A percentile compares a stretch with the other conserved stretches of the same genome.
phyloP scores from a whole-genome alignment of 2,113 vertebrate genomes.

The Melospiza georgiana region DNA sequence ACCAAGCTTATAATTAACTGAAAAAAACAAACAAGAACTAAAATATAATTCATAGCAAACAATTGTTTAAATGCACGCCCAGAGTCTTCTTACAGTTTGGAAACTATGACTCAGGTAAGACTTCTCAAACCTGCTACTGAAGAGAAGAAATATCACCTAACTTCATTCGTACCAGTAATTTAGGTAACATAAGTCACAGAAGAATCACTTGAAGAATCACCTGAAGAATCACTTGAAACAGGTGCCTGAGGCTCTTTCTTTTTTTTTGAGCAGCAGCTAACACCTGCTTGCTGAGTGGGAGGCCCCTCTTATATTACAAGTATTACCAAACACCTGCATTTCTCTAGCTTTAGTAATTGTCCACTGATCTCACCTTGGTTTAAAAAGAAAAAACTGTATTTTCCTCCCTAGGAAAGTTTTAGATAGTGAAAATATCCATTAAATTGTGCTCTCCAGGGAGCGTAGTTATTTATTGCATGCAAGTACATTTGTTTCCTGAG shows the following conservation, averaged over 20 bases:
- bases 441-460: neutral
- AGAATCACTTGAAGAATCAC: neutral
- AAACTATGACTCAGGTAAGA: neutral
- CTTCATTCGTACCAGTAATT: neutral
- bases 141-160: neutral
- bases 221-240: neutral
- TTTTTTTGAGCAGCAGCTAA: neutral
- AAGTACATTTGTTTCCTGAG: neutral
- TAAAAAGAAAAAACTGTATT: neutral
- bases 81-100: neutral
- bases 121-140: neutral
- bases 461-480: neutral
- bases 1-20: neutral
- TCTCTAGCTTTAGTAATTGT: neutral
- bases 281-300: neutral
- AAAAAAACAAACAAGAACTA: neutral
- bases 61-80: neutral
- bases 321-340: neutral
- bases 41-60: neutral
- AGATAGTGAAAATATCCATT: neutral
- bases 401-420: neutral
- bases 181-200: neutral
- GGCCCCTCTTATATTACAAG: neutral
- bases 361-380: neutral
- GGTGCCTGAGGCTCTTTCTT: neutral